Percentiles rank a stretch among this genome's conserved stretches.
Evolutionary conservation across 2,888 invertebrate species (phyloP).

Genomic region (Oligia latruncula): DNA sequence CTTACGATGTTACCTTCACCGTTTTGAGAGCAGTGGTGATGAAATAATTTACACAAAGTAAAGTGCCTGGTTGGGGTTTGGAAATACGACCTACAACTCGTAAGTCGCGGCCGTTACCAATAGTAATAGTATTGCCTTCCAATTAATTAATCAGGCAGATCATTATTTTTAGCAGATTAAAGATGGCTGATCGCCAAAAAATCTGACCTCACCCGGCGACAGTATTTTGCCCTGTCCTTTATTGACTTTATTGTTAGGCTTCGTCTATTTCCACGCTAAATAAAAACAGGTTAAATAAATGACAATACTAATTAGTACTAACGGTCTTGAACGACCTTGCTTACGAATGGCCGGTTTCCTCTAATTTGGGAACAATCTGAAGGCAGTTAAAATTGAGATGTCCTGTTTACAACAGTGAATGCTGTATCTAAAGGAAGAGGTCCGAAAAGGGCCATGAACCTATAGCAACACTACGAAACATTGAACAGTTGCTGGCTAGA

Average conservation of each 20-base stretch:
- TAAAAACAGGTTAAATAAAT: conserved; percentile 29
- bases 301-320: conserved; percentile 34
- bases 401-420: background rate
- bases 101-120: too few species aligned
- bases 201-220: background rate
- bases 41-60: background rate
- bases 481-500: background rate
- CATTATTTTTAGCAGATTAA: background rate
- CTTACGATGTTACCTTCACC: too few species aligned
- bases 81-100: too few species aligned
- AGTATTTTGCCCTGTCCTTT: background rate
- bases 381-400: background rate
- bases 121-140: background rate
- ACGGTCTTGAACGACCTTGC: conserved; percentile 13
- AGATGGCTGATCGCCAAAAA: background rate
- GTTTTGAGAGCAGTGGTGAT: background rate
- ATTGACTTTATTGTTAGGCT: conserved; percentile 34
- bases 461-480: background rate
- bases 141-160: background rate
- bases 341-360: background rate
- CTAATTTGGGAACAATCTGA: conserved; percentile 11
- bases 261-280: conserved; percentile 9
- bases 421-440: background rate
- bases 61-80: background rate
- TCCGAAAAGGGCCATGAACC: background rate